These are phyloP conservation scores for Brachyhypopomus occidentalis DNA, from an alignment of 2,113 vertebrate genomes.

Conservation along the genomic window DNA sequence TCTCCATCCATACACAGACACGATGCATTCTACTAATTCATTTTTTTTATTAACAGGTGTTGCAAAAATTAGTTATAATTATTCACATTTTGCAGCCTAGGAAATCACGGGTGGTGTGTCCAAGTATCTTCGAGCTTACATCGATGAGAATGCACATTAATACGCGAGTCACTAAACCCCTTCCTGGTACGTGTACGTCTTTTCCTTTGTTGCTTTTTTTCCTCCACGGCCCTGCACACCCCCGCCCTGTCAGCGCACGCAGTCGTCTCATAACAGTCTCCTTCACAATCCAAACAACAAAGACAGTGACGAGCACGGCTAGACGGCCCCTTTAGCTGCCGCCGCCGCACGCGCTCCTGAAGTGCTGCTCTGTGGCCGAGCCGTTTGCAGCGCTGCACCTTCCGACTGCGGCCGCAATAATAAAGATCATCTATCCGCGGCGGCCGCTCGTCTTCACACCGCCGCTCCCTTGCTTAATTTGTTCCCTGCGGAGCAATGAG, in stretches of 20 bases:
- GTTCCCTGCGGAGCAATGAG: conserved; percentile 78
- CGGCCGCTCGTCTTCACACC: conserved; percentile 79
- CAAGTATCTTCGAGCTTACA: too few relatives aligned
- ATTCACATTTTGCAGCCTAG: too few relatives aligned
- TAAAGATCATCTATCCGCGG: conserved; percentile 86
- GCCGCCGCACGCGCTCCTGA: conserved; percentile 20
- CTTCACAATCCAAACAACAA: conserved; percentile 20
- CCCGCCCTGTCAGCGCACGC: neutral
- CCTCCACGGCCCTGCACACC: neutral
- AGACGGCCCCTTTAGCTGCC: neutral
- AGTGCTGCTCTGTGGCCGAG: conserved; percentile 56
- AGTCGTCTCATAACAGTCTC: neutral
- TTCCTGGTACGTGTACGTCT: neutral
- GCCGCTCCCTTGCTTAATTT: conserved; percentile 80
- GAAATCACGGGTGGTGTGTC: too few relatives aligned
- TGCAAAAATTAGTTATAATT: too few relatives aligned
- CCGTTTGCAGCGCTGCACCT: conserved; percentile 63
- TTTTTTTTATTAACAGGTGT: too few relatives aligned
- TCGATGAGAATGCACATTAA: too few relatives aligned
- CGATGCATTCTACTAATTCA: too few relatives aligned
- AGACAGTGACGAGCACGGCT: conserved; percentile 8
- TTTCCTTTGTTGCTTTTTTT: neutral
- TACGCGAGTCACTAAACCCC: neutral
- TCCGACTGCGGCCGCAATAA: conserved; percentile 73
- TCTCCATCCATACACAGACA: too few relatives aligned